These are phyloP conservation scores for Lycia hirtaria DNA, from an alignment of 2,888 invertebrate species.

Conservation along the genomic window DNA sequence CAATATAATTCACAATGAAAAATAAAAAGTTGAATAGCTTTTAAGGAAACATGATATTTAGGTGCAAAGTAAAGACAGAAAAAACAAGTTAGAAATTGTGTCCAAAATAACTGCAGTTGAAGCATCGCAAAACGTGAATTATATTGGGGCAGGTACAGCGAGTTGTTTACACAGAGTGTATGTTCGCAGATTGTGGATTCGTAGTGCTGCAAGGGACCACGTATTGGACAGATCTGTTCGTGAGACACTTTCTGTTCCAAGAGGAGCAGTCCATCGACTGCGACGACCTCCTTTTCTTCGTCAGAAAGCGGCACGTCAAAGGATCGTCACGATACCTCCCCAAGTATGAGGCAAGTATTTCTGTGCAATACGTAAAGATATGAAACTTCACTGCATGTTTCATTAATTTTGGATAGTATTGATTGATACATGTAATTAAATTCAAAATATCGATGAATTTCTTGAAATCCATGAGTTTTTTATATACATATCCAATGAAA, in stretches of 20 bases:
- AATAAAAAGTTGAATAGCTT: neutral
- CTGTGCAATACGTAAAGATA: neutral
- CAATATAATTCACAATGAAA: slow-evolving; percentile 5
- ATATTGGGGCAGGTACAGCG: neutral
- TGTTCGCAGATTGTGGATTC: slow-evolving; percentile 92
- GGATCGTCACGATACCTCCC: slow-evolving; percentile 94
- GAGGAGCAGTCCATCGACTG: slow-evolving; percentile 95
- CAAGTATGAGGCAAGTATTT: slow-evolving; percentile 91
- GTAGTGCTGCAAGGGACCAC: slow-evolving; percentile 96
- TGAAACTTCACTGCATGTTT: slow-evolving; percentile 16
- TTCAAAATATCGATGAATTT: too few species aligned
- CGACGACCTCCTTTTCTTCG: slow-evolving; percentile 98
- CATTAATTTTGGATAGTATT: neutral
- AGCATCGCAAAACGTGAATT: slow-evolving; percentile 2
- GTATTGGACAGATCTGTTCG: slow-evolving; percentile 98
- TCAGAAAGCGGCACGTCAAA: slow-evolving; percentile 95
- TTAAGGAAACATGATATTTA: neutral
- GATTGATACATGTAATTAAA: too few species aligned
- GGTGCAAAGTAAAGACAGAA: neutral
- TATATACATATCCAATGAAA: neutral
- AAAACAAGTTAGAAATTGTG: neutral
- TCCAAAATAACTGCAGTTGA: neutral
- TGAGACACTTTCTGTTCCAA: slow-evolving; percentile 96
- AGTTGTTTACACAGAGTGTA: slow-evolving; percentile 5
- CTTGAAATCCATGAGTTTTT: too few species aligned